A percentile compares a stretch with the other conserved stretches of the same genome.
Evolutionary conservation across 2,797 vertebrate genomes (phyloP).

Genomic region (Lacerta viridis): DNA sequence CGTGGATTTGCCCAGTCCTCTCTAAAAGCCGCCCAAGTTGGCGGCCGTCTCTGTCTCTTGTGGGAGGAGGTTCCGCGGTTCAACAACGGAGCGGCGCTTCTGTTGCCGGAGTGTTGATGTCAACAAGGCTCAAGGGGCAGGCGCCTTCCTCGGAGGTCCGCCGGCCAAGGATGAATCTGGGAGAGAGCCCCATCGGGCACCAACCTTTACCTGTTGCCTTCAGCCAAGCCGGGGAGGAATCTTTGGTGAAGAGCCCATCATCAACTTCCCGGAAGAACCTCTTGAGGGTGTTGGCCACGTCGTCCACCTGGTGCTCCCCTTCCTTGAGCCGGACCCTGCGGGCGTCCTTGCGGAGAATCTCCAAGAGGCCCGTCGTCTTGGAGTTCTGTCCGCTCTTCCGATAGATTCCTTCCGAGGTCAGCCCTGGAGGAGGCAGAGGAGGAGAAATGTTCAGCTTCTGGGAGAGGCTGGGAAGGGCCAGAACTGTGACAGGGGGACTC

Average conservation of each 20-base stretch:
- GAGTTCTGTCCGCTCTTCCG: slow-evolving; percentile 96
- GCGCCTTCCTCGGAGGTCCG: too few species aligned
- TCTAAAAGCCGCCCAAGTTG: too few species aligned
- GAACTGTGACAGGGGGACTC: too few species aligned
- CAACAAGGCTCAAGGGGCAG: too few species aligned
- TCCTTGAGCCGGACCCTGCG: slow-evolving; percentile 89
- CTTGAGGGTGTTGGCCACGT: slow-evolving; percentile 93
- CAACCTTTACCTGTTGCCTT: slow-evolving; percentile 77
- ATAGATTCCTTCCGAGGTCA: slow-evolving; percentile 95
- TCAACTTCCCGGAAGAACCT: slow-evolving; percentile 93
- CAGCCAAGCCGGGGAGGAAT: slow-evolving; percentile 83
- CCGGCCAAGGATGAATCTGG: neutral
- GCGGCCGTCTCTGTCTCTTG: too few species aligned
- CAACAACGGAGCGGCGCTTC: too few species aligned
- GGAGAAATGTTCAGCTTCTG: neutral
- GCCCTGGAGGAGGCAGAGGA: slow-evolving; percentile 78
- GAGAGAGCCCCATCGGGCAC: neutral
- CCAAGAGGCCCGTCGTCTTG: slow-evolving; percentile 87
- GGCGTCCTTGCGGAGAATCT: slow-evolving; percentile 87
- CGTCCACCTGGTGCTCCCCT: slow-evolving; percentile 92
- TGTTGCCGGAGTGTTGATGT: too few species aligned
- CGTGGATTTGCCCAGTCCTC: too few species aligned
- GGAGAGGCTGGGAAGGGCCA: neutral
- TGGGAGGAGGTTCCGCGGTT: too few species aligned
- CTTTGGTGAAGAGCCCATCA: slow-evolving; percentile 88